Base-by-base conservation (phyloP, 2,797 vertebrate genomes). In the Hippoglossus hippoglossus region DNA sequence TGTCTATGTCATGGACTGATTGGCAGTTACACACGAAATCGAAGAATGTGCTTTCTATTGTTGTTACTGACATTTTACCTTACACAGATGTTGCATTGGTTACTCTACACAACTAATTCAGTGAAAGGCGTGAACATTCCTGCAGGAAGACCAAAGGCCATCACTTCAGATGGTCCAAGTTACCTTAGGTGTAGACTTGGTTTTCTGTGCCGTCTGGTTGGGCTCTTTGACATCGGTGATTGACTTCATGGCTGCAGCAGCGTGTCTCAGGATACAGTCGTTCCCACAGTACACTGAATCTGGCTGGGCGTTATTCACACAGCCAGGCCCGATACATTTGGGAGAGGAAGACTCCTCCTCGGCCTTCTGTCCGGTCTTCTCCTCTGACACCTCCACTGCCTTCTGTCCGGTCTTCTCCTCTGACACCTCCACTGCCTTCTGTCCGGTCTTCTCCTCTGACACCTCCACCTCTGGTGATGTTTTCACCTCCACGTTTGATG, bases 271-370 rank as follows among this genome's bases (percentile, higher is more conserved):
- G 79, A 99, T 99, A 62, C 98, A 99, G 84, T 97, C 96, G 0
- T 92, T 96, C 77, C 98, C 96, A 63, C 98, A 99, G 88, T 99
- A 99, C 31, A 99, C 98, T 0, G 98, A 99, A 85, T 98, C 98
- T 0, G 96, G 96, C 84, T 96, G 96, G 16, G 98, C 98, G 44
- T 95, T 92, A 0, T 91, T 96, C n/a, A 93, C 94, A 59, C 98
- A 99, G 75, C 98, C 98, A 0, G 98, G 97, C 7, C 98, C 98
- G 0, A 99, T 99, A 83, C 98, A 99, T 67, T 94, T 97, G 0
- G 98, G 94, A 19, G 95, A 93, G 13, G 94, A 92, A 22, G 95
- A 90, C 41, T 92, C 91, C 1, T 82, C 82, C 47, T 94, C 93
- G 0, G 90, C 50, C 24, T 52, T 80, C 60, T 39, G 63, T 47